Evolutionary conservation across 2,113 vertebrate genomes (phyloP), one percentile per base, ranked within the genome.

Genomic region (Morone saxatilis): DNA sequence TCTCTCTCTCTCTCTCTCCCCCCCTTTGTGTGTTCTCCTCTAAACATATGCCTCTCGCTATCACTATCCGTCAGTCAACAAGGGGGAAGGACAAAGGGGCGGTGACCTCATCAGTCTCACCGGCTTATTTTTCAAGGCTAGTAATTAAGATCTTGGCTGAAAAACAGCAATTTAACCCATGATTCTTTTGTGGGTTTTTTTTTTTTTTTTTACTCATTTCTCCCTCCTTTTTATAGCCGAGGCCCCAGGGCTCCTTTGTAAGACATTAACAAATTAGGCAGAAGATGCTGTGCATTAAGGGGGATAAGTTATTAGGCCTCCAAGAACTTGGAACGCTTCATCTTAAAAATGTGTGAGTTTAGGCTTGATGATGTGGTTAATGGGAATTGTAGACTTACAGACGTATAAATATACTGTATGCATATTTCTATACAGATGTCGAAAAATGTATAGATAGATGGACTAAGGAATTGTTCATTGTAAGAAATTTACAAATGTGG

Each of bases 91-190:
- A 81, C 87, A 89, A 89, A 84, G 71, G 75, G 76, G 74, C 41
- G 14, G 67, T 62, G 85, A 90, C 91, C 87, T 88, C 76, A 81
- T 85, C 76, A 82, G 65, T 86, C 76, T 88, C 71, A 68, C 80
- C 43, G 57, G 71, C 88, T 87, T 89, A 85, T 87, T 89, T 86
- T 85, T 51, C 80, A 74, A 54, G 38, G 84, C 68, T 76, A 70
- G 84, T 91, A 91, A 93, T 93, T 92, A 94, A 92, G 89, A 90
- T 90, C 78, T 89, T 84, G 74, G 81, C 85, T 83, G 76, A 87
- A 88, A 88, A 86, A 89, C 77, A 76, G 78, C 82, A 81, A 87
- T 83, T 88, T 65, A 88, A 88, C 83, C 76, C 80, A 68, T 71
- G 73, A 79, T 78, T 85, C 71, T 86, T 83, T 71, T 85, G 25